Evolutionary conservation across 2,888 invertebrate species (phyloP).

Genomic region (Cabera pusaria): DNA sequence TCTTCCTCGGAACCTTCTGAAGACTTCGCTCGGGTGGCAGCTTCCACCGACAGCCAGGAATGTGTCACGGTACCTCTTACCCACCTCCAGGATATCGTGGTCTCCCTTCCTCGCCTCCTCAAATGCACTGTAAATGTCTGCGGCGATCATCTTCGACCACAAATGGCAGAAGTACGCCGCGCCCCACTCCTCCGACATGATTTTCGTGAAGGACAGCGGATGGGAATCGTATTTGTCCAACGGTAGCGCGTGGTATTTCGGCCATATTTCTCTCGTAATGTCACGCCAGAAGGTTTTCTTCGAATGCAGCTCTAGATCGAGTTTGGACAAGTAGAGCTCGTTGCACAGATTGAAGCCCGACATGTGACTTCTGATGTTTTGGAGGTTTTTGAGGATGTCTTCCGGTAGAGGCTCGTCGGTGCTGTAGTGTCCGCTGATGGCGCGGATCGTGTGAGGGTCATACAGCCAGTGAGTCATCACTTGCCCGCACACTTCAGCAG

Average conservation of each 20-base stretch:
- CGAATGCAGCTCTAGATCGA: conserved; percentile 93
- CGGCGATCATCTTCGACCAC: conserved; percentile 95
- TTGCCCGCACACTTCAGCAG: conserved; percentile 91
- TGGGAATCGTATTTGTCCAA: conserved; percentile 91
- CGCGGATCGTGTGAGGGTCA: conserved; percentile 82
- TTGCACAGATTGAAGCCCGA: conserved; percentile 90
- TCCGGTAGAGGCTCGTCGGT: conserved; percentile 88
- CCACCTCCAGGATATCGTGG: conserved; percentile 81
- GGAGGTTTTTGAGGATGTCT: conserved; percentile 85
- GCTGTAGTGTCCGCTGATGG: conserved; percentile 89
- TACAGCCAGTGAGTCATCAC: conserved; percentile 93
- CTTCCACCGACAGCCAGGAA: conserved; percentile 93
- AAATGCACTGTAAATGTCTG: conserved; percentile 95
- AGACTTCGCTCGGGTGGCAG: conserved; percentile 91
- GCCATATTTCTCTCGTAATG: conserved; percentile 90
- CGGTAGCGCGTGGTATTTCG: conserved; percentile 89
- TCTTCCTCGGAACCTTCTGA: conserved; percentile 94
- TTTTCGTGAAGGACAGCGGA: conserved; percentile 92
- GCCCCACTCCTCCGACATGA: conserved; percentile 92
- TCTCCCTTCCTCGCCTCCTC: conserved; percentile 85
- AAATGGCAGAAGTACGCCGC: conserved; percentile 93
- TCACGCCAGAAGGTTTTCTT: conserved; percentile 92
- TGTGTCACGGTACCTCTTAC: conserved; percentile 90
- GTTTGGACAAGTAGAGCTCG: conserved; percentile 90
- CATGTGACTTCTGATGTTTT: conserved; percentile 87